Conservation (phyloP, 2,797 vertebrate species). For the Poecilia picta region DNA sequence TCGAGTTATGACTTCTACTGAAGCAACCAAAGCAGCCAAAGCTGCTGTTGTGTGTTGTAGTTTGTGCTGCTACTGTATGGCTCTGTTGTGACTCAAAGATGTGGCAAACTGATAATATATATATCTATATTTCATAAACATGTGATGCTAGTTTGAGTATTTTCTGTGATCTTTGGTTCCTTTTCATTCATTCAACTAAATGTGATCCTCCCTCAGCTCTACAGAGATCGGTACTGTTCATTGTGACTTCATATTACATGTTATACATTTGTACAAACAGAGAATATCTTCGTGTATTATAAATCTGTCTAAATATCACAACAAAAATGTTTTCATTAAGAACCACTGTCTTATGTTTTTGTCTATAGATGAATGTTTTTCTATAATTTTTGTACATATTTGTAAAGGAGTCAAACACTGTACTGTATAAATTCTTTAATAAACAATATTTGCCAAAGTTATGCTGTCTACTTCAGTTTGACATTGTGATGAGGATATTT, state of each 20-base stretch:
- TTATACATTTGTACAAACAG: conserved; percentile 62
- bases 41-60: conserved; percentile 1
- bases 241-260: conserved; percentile 56
- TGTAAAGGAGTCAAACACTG: conserved; percentile 58
- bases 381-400: conserved; percentile 58
- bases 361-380: conserved; percentile 31
- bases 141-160: conserved; percentile 16
- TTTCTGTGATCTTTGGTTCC: conserved; percentile 10
- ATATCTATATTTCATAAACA: background rate
- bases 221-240: conserved; percentile 64
- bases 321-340: conserved; percentile 29
- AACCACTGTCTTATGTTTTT: conserved; percentile 42
- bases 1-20: background rate
- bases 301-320: conserved; percentile 62
- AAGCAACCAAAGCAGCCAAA: background rate
- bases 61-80: conserved; percentile 13
- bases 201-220: conserved; percentile 29
- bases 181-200: conserved; percentile 24
- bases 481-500: background rate
- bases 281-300: conserved; percentile 53
- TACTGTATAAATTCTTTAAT: conserved; percentile 63
- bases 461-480: conserved; percentile 3
- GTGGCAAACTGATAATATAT: background rate
- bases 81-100: conserved; percentile 32
- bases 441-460: conserved; percentile 49